Base-by-base conservation (phyloP, 2,113 vertebrate species). In the Prunella fulvescens region DNA sequence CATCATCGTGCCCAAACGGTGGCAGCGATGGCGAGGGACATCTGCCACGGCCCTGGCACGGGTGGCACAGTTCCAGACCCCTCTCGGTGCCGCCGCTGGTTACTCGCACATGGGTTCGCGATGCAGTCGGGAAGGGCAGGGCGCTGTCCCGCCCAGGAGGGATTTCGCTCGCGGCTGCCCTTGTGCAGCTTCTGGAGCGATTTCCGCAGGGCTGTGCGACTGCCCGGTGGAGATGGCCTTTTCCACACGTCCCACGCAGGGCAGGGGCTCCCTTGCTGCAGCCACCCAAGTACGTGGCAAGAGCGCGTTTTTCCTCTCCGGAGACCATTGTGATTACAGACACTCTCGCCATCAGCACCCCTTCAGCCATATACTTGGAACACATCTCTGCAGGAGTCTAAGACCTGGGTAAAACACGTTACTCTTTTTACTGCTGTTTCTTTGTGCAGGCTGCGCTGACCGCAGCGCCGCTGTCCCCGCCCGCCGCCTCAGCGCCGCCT, bases 71-170 rank as follows among this genome's bases (percentile, higher is more conserved):
- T 4, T 3, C 18, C 51, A 5, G 33, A 2, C 8, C 29, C 25
- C 64, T 50, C 47, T 6, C 0, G 3, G 5, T 11, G 4, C 4
- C 6, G 0, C 33, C 1, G 47, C 40, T 0, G 2, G 25, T 5
- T 3, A 16, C 14, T 25, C 35, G 24, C 5, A 0, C 1, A 0
- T 0, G 51, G 31, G 10, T 12, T 12, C 1, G 22, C 2, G 1
- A 1, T 4, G 48, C 1, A 1, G 19, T 1, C 0, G 6, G 47
- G 37, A 39, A 22, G 17, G 12, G 24, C 20, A 50, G 53, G 26
- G 37, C 19, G 8, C 8, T 14, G 20, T 48, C 19, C 35, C 58
- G 2, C 44, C 20, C 18, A 1, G 15, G 33, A 12, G 3, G 53
- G 29, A 16, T 69, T 53, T 65, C 8, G 6, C 53, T 39, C 2